Base-by-base conservation (phyloP, 2,888 invertebrate genomes). In the Sarcophaga subvicina region DNA sequence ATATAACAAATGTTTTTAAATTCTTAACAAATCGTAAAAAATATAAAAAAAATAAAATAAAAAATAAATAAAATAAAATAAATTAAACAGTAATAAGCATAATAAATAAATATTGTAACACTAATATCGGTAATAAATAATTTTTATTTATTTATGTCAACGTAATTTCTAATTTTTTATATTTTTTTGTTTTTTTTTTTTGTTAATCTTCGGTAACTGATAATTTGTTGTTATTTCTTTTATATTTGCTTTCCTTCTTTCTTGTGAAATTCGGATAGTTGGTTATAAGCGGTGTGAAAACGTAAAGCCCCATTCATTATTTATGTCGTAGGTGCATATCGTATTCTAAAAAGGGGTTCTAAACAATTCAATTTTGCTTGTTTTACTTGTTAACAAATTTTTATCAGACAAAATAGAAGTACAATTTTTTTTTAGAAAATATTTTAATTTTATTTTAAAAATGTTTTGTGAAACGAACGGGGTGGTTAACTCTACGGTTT, bases 161-260 rank as follows among this genome's bases (percentile, higher is more conserved):
- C 17, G 62, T 54, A 22, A 17, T 14, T 54, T 54, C 37, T 37
- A 2, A 8, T 8, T 37, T 37, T 37, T 37, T 37, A 0, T 37
- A 1, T 8, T 37, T 37, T 37, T 10, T 8, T 2, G 1, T 37
- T 27, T 10, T 37, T 37, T 37, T 37, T 37, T 8, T 37, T 37
- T 69, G 62, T 54, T 81, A 75, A 69, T 81, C 75, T 69, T 11
- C 49, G 14, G 6, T 64, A 66, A 54, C 75, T 81, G 81, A 81
- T 81, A 81, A 67, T 45, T 66, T 54, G 54, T 54, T 54, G 54
- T 54, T 54, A 37, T 37, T 54, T 54, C 54, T 54, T 54, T 17
- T 54, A 5, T 54, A 14, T 54, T 54, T 54, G 12, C 37, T 80
- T 81, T 60, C 8, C n/a, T 47, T 60, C 22, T 22, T 14, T 54